phyloP scores from a whole-genome alignment of 2,888 invertebrate genomes.

The Meganola albula region DNA sequence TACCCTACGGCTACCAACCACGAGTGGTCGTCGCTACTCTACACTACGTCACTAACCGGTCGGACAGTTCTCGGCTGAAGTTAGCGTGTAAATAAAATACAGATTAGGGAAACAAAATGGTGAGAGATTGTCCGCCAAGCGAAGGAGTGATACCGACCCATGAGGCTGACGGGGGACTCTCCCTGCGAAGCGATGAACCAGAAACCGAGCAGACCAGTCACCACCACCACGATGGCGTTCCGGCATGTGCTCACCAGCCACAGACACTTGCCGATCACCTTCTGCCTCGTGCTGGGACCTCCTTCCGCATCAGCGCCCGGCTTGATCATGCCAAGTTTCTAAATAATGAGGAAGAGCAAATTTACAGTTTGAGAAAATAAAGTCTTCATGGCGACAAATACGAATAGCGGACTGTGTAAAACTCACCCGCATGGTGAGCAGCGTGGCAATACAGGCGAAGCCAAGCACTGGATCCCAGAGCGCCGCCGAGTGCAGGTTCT shows the following conservation, averaged over 20 bases:
- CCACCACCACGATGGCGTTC: slow-evolving; percentile 89
- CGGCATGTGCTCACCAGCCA: slow-evolving; percentile 89
- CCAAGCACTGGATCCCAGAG: slow-evolving; percentile 88
- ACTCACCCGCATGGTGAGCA: slow-evolving; percentile 86
- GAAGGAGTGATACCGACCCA: slow-evolving; percentile 65
- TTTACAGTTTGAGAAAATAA: no score
- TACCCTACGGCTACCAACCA: no score
- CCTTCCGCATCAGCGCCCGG: slow-evolving; percentile 77
- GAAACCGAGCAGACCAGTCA: slow-evolving; percentile 84
- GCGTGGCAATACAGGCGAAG: slow-evolving; percentile 82
- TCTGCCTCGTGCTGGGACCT: slow-evolving; percentile 75
- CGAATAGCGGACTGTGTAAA: no score
- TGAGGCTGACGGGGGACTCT: slow-evolving; percentile 80
- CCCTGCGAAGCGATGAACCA: slow-evolving; percentile 73
- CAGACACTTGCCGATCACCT: slow-evolving; percentile 79
- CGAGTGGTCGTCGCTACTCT: neutral
- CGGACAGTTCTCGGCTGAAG: slow-evolving; percentile 51
- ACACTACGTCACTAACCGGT: slow-evolving; percentile 54
- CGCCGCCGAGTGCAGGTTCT: slow-evolving; percentile 80
- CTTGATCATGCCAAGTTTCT: slow-evolving; percentile 81
- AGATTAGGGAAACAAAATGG: neutral
- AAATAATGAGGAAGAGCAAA: slow-evolving; percentile 26
- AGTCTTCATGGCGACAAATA: no score
- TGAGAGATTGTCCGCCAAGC: neutral
- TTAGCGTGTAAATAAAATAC: slow-evolving; percentile 44